Base-by-base conservation (phyloP, 2,113 vertebrate genomes). In the Nibea albiflora region DNA sequence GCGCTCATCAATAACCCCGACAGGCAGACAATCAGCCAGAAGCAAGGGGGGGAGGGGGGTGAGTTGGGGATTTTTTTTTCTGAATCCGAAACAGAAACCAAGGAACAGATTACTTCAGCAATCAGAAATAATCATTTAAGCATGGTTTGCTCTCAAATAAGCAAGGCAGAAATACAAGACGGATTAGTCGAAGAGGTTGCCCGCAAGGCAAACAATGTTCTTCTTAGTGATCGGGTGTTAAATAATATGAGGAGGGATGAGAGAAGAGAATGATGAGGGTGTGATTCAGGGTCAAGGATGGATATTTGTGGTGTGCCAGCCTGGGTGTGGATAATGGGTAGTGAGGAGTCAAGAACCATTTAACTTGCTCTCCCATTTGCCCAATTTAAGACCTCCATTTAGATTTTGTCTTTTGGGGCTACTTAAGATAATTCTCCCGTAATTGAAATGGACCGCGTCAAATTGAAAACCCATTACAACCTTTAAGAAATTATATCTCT, bases 391-490 rank as follows among this genome's bases (percentile, higher is more conserved):
- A 73, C 83, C 56, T 84, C 64, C 68, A 90, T 92, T 92, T 91
- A 91, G 68, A 92, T 89, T 90, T 78, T 77, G 89, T 93, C 91
- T 91, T 90, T 85, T 87, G 91, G 81, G 88, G 76, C 81, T 86
- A 90, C 80, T 92, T 90, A 85, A 81, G 77, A 91, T 91, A 86
- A 91, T 93, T 87, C 64, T 84, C 65, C 58, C 53, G n/a, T 88
- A 88, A 92, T 87, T 85, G 69, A 93, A 95, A 93, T 86, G 77
- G 73, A 66, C 71, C 58, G 15, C 62, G 64, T 91, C 85, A 85
- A 92, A 92, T 87, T 83, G 79, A 89, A 92, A 84, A 86, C 75
- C 80, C 67, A 77, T 89, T 87, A 88, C 26, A 80, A 81, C 86
- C 56, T 88, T 88, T 80, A 69, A 77, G 50, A 87, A 83, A 87